A percentile compares a stretch with the other conserved stretches of the same genome.
These are phyloP conservation scores for Drosophila tanythrix DNA, from an alignment of 2,888 invertebrate genomes.

Conservation along the genomic window DNA sequence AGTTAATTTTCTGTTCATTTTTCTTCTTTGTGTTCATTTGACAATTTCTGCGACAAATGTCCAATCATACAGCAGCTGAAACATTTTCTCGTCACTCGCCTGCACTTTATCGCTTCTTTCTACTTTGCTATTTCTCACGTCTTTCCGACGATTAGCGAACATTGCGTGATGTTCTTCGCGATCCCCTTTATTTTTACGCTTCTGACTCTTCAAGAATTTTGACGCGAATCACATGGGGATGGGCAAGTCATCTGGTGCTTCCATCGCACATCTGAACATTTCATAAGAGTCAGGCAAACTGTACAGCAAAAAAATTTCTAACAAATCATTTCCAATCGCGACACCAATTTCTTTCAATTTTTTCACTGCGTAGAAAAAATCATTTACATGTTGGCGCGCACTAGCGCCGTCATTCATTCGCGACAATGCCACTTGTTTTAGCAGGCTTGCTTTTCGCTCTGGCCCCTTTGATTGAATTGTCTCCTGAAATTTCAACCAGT, in stretches of 20 bases:
- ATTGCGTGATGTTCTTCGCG: neutral
- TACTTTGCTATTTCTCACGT: neutral
- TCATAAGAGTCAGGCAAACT: neutral
- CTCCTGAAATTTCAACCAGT: neutral
- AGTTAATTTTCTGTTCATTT: no score
- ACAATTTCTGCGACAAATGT: no score
- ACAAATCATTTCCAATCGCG: constrained; percentile 16
- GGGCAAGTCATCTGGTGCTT: neutral
- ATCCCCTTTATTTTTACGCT: neutral
- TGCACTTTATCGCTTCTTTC: no score
- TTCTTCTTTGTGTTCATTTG: no score
- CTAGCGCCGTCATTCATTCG: constrained; percentile 10
- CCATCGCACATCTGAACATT: neutral
- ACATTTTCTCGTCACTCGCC: no score
- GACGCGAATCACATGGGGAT: neutral
- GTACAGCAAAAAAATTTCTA: neutral
- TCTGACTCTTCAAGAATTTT: neutral
- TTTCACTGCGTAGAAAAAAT: constrained; percentile 25
- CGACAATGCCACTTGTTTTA: neutral
- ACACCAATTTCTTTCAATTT: constrained; percentile 22
- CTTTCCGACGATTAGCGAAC: neutral
- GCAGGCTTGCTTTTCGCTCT: no score
- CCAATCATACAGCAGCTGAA: no score
- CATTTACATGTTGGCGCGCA: constrained; percentile 12
- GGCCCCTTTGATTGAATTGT: neutral